Evolutionary conservation across 2,797 vertebrate genomes (phyloP).

Genomic region (Acestrorhynchus altus): DNA sequence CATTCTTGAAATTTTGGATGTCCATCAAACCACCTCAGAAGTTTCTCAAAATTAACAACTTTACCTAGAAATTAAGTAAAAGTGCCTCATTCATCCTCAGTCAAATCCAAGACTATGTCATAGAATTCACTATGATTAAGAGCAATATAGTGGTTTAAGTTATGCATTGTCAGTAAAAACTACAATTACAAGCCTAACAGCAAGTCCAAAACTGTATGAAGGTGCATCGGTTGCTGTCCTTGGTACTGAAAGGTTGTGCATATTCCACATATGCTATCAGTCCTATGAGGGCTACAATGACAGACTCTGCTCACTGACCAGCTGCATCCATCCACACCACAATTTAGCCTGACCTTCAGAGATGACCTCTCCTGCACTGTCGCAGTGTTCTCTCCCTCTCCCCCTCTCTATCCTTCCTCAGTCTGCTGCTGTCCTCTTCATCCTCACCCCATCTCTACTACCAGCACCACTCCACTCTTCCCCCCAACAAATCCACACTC

Average conservation of each 20-base stretch:
- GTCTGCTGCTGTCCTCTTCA: conserved; percentile 41
- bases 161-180: background rate
- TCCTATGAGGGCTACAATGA: conserved; percentile 10
- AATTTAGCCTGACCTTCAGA: conserved; percentile 58
- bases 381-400: conserved; percentile 37
- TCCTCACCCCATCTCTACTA: conserved; percentile 26
- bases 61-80: too few relatives aligned
- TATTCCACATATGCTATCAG: conserved; percentile 10
- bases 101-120: too few relatives aligned
- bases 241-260: conserved; percentile 16
- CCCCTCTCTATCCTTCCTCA: conserved; percentile 41
- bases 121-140: background rate
- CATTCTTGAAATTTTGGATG: too few relatives aligned
- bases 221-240: conserved; percentile 7
- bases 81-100: too few relatives aligned
- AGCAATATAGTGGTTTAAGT: background rate
- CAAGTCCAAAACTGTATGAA: background rate
- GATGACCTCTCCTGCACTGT: conserved; percentile 47
- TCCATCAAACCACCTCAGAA: too few relatives aligned
- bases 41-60: too few relatives aligned
- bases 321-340: conserved; percentile 40
- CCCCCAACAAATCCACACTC: conserved; percentile 50
- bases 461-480: background rate
- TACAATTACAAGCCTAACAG: background rate
- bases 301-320: conserved; percentile 37